Base-by-base conservation (phyloP, 2,888 invertebrate genomes). In the Sepioteuthis lessoniana region DNA sequence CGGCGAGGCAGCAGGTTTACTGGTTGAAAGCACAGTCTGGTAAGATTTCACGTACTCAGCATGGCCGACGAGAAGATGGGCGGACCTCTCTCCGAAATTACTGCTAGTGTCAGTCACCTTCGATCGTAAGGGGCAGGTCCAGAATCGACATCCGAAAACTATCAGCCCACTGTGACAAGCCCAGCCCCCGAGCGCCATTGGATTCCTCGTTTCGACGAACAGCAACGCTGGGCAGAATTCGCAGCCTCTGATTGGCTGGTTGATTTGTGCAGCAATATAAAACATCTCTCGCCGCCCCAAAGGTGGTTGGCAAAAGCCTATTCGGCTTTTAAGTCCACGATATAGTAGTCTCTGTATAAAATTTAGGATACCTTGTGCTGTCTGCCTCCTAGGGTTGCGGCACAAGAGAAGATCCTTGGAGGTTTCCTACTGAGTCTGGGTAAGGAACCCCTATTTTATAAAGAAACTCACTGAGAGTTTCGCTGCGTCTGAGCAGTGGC, bases 251-350 rank as follows among this genome's bases (percentile, higher is more conserved):
- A 92, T 92, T 92, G 92, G 92, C n/a, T 46, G 47, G 47, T n/a
- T n/a, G 92, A 31, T 92, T 92, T 92, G 31, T 92, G 42, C 42
- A 47, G 92, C 92, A 92, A 92, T 92, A 92, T 92, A 92, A 92
- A 92, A 92, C 92, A 92, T 92, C 92, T 47, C 47, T 92, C 37
- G 92, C 42, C 92, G 92, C 92, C 92, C 92, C 46, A 92, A 92
- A 92, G n/a, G 92, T 92, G 92, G 92, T 92, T 92, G 92, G 92
- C 92, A 92, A 92, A 92, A 92, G 92, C 92, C 92, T 92, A 35
- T 92, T 35, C n/a, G 92, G 92, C 92, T 92, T 92, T 92, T 47
- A 47, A 92, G 92, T 92, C 92, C 92, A 92, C 46, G 92, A 28
- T 92, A 31, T 46, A 28, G n/a, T 92, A 47, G n/a, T 92, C 92